Percentiles rank a stretch among this genome's conserved stretches.
Evolutionary conservation across 2,113 vertebrate genomes (phyloP).

Genomic region (Hippocampus abdominalis): DNA sequence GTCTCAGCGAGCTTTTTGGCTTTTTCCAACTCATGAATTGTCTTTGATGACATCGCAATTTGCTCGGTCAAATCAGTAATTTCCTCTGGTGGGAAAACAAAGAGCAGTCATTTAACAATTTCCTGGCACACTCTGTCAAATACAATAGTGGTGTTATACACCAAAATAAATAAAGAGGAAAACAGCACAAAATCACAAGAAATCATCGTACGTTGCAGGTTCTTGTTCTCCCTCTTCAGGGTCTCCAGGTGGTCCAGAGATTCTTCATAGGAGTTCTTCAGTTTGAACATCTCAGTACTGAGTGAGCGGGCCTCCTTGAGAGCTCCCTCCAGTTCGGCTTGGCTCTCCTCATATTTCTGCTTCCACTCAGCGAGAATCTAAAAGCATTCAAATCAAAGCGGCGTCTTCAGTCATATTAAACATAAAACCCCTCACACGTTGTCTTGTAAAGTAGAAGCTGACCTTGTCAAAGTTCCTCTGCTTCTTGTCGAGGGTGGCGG

Average conservation of each 20-base stretch:
- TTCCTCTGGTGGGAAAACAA: constrained; percentile 56
- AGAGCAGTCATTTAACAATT: background rate
- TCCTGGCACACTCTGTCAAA: background rate
- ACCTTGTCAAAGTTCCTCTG: constrained; percentile 75
- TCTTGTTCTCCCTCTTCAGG: constrained; percentile 79
- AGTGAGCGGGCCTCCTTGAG: constrained; percentile 78
- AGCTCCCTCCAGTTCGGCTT: constrained; percentile 77
- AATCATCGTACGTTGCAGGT: constrained; percentile 65
- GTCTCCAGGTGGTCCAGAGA: constrained; percentile 81
- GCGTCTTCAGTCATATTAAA: background rate
- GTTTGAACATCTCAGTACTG: constrained; percentile 80
- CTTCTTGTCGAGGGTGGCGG: constrained; percentile 69
- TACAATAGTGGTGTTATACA: background rate
- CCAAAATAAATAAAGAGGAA: background rate
- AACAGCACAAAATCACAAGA: background rate
- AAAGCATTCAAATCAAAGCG: background rate
- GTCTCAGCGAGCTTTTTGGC: constrained; percentile 61
- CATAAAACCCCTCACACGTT: background rate
- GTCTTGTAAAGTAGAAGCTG: background rate
- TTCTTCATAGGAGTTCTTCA: constrained; percentile 85
- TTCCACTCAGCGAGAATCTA: constrained; percentile 82
- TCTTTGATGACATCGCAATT: constrained; percentile 69
- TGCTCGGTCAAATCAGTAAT: constrained; percentile 70
- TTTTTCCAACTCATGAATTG: constrained; percentile 73
- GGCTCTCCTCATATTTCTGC: constrained; percentile 77